phyloP scores from a whole-genome alignment of 2,888 invertebrate species.

The Brenthis ino region DNA sequence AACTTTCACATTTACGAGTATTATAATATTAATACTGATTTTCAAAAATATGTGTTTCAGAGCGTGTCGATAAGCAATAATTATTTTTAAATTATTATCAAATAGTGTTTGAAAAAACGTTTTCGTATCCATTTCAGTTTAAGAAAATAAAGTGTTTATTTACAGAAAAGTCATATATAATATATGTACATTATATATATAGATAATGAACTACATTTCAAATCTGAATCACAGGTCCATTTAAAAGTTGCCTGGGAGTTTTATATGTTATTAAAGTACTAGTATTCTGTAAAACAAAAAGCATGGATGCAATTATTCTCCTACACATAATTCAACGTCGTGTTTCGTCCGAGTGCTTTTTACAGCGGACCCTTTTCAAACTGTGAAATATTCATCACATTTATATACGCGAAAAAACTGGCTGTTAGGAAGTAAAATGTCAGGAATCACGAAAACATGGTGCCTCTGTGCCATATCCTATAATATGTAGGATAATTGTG shows the following conservation, averaged over 20 bases:
- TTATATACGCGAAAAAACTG: slow-evolving; percentile 32
- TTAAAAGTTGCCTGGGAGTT: slow-evolving; percentile 2
- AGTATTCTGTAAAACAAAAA: slow-evolving; percentile 18
- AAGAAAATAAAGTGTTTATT: no score
- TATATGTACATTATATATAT: not conserved
- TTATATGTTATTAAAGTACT: slow-evolving; percentile 11
- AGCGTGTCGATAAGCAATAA: no score
- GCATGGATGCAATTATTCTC: slow-evolving; percentile 32
- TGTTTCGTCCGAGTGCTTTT: slow-evolving; percentile 34
- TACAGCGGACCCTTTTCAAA: slow-evolving; percentile 35
- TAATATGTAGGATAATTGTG: not conserved
- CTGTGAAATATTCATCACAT: slow-evolving; percentile 42
- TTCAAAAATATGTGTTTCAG: no score
- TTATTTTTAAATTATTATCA: no score
- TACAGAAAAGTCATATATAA: no score
- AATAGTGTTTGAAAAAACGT: no score
- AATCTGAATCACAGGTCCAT: not conserved
- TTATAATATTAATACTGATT: no score
- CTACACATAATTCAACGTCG: slow-evolving; percentile 35
- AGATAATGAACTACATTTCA: not conserved
- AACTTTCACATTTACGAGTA: no score
- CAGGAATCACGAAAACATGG: slow-evolving; percentile 24
- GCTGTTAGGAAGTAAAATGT: slow-evolving; percentile 30
- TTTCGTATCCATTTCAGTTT: no score
- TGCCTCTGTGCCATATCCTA: slow-evolving; percentile 6